These are phyloP conservation scores for Silurus lanzhouensis DNA, from an alignment of 2,797 vertebrate species.

Conservation along the genomic window DNA sequence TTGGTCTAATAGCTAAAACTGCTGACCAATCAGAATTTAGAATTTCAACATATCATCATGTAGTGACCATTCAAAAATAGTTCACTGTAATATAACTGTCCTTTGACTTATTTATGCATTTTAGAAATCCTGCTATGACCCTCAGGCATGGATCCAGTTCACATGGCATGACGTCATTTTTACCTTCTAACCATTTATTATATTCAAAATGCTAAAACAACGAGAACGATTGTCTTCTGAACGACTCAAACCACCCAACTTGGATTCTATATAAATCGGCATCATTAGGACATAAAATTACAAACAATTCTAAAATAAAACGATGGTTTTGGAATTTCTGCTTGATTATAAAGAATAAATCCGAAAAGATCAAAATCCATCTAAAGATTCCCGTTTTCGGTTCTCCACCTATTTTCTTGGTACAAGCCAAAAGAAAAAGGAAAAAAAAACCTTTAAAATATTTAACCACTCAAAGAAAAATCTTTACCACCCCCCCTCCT, in stretches of 20 bases:
- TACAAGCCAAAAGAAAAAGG: neutral
- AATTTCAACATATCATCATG: neutral
- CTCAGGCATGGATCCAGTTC: neutral
- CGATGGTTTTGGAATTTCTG: too few species aligned
- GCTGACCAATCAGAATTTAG: neutral
- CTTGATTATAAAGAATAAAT: neutral
- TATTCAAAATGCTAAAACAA: neutral
- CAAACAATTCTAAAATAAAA: too few species aligned
- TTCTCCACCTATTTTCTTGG: too few species aligned
- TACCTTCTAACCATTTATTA: neutral
- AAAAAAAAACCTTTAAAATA: neutral
- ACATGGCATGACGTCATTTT: neutral
- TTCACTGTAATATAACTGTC: neutral
- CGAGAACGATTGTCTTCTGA: neutral
- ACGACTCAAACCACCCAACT: neutral
- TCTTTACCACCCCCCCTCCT: neutral
- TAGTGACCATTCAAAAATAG: neutral
- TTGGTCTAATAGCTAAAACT: neutral
- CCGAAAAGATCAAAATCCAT: neutral
- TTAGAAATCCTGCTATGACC: neutral
- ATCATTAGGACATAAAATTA: too few species aligned
- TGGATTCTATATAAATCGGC: neutral
- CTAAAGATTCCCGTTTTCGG: neutral
- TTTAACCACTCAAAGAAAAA: conserved; percentile 1
- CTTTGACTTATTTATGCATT: neutral